Base-by-base conservation (phyloP, 2,113 vertebrate species). In the Menidia beryllina region DNA sequence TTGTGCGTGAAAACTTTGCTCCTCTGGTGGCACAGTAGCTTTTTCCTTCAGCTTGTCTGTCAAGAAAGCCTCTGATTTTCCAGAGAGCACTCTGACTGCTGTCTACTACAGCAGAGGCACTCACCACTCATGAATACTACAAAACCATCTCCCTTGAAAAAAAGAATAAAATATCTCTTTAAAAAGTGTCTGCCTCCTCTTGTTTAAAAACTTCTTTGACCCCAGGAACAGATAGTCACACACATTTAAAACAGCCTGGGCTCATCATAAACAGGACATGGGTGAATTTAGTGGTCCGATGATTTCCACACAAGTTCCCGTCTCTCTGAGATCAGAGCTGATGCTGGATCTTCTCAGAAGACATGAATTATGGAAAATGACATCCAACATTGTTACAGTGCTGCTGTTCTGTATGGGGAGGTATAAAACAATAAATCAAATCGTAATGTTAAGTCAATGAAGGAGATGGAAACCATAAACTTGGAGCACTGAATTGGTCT, bases 321-420 rank as follows among this genome's bases (percentile, higher is more conserved):
- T 73, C 39, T 54, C 75, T 66, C 23, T 38, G 47, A 50, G 74
- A 60, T 81, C 65, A n/a, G 2, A 19, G 27, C 36, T 26, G 60
- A 69, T 61, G 47, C 12, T 51, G 79, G 81, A 69, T 74, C 72
- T 72, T 48, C 64, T 90, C 84, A 81, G 36, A 82, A 47, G 38
- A 82, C 55, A 69, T 77, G 74, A 84, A 78, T 82, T 59, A 87
- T 72, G 67, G 30, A 82, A 76, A 79, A 81, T 85, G 58, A 84
- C 63, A 19, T 85, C 60, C 83, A 79, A 88, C 72, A 34, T 79
- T 83, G 72, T 84, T 79, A 72, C 52, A 66, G 62, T 45, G 69
- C 65, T 79, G 83, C 77, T 79, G 82, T 30, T 63, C 54, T 66
- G 52, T 53, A 70, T 30, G 55, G 55, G 20, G 27, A 21, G 21